Evolutionary conservation across 2,797 vertebrate species (phyloP), one percentile per base, ranked within the genome.

Genomic region (Sylvilagus floridanus): DNA sequence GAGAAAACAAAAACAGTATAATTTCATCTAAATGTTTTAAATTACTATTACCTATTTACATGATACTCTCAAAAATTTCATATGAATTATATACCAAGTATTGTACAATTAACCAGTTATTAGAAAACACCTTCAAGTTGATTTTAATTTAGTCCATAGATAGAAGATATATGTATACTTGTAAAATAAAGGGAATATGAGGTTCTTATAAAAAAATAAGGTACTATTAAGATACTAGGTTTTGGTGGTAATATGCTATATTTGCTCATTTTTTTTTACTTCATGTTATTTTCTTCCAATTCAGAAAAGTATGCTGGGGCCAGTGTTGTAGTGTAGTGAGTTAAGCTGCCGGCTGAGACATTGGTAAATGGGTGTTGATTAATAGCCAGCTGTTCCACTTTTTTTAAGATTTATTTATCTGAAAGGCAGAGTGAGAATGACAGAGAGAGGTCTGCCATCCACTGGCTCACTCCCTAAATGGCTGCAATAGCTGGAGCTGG

Each of bases 1-100:
- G 63, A 82, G 8, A 60, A 71, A 17, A 47, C 42, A 77, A 95
- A 81, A 84, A 17, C 32, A 82, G 26, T 8, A 78, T 75, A 83
- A 81, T 60, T 79, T 79, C 63, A 93, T 22, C 79, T 87, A 86
- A 91, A 52, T 78, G 47, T 28, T 84, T 85, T 88, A 90, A 93
- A 81, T 54, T 63, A 75, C 42, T 72, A 50, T 52, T 19, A 76
- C 21, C 30, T 63, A 88, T 84, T 83, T 94, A 63, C 4, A 82
- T 26, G n/a, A 30, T 83, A 73, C 50, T 85, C 30, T 78, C 13
- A 77, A 88, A 95, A 93, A 84, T 82, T 16, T 89, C 32, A 0
- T 82, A 72, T n/a, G 50, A 75, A 71, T 30, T 78, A 50, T 75
- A 52, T 73, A 1, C 22, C 21, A 92, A 81, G 35, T 87, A 71